Base-by-base conservation (phyloP, 2,113 vertebrate genomes). In the Neolamprologus toae region DNA sequence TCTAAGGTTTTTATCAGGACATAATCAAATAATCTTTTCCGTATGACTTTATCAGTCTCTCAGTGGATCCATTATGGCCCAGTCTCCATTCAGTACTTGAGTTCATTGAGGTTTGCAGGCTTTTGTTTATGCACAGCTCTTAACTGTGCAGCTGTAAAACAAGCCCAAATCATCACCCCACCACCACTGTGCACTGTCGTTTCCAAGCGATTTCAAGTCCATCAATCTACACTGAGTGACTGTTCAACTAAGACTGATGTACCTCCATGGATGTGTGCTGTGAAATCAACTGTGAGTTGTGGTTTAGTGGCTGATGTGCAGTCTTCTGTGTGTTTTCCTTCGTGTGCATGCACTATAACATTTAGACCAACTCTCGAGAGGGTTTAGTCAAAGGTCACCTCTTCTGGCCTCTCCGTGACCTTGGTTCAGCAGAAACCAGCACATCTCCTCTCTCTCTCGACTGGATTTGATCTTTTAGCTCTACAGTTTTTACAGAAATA, bases 371-470 rank as follows among this genome's bases (percentile, higher is more conserved):
- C 40, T 84, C 88, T 90, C 84, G 49, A 59, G 90, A 88, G 92
- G 89, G 59, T 88, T 68, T 31, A 28, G 13, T 59, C 86, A 94
- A 96, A 96, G 93, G 94, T 93, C 92, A 92, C 28, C 86, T 71
- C 61, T 33, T 82, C 59, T 85, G 16, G 19, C 78, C 53, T 85
- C 55, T 66, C 37, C 16, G 31, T 26, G 83, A 82, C 88, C 81
- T 84, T 80, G 55, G 37, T 66, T 59, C 54, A 81, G 31, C 16
- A 35, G 59, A 53, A 55, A 80, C 33, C 73, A 49, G 71, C 26
- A 49, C 26, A 49, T 78, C 16, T 78, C 9, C 9, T n/a, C 45
- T 78, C 4, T 71, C 42, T 78, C 26, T 49, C 4, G 17, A 49
- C 45, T 78, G 16, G 26, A 49, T 49, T 78, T 8, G 45, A 49